Evolutionary conservation across 2,113 vertebrate species (phyloP).

Genomic region (Egretta garzetta): DNA sequence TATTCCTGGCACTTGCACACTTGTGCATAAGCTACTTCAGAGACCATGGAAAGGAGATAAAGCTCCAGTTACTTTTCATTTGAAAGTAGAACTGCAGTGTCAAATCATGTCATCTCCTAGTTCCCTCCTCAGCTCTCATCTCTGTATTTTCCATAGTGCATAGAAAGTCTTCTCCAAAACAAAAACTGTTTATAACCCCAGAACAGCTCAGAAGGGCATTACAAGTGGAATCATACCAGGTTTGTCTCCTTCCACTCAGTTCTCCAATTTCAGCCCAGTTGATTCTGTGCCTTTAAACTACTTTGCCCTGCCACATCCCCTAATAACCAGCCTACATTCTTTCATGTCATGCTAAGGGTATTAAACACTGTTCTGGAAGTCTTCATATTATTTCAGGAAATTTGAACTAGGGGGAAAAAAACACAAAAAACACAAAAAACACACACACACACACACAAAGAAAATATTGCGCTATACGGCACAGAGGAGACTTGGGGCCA

Average conservation of each 20-base stretch:
- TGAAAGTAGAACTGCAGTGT: not conserved
- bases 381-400: not conserved
- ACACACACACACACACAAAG: no score
- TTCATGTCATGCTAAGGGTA: not conserved
- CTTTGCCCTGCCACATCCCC: not conserved
- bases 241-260: not conserved
- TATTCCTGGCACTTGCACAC: not conserved
- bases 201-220: not conserved
- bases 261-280: not conserved
- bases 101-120: not conserved
- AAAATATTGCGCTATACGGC: not conserved
- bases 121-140: not conserved
- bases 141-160: not conserved
- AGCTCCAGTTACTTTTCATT: accelerated
- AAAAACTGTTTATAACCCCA: not conserved
- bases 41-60: not conserved
- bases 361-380: not conserved
- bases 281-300: not conserved
- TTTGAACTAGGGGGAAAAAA: not conserved
- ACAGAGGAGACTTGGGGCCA: not conserved
- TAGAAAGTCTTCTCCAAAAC: not conserved
- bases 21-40: not conserved
- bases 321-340: not conserved
- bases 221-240: not conserved
- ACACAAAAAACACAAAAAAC: no score